Evolutionary conservation across 2,797 vertebrate species (phyloP), one percentile per base, ranked within the genome.

Genomic region (Neosalanx taihuensis): DNA sequence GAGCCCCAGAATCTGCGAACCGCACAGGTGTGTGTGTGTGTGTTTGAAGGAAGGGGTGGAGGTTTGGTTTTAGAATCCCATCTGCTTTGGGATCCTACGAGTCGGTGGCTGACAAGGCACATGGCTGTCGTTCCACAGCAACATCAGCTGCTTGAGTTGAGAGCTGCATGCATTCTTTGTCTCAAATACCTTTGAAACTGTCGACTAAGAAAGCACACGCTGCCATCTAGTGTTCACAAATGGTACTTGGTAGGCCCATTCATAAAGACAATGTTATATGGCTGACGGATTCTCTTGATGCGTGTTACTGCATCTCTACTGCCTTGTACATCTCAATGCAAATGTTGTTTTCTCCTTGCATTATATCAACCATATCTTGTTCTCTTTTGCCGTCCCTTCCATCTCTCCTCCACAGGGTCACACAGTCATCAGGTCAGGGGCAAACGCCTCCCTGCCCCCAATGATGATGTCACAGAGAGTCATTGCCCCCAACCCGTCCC

Each of bases 401-500:
- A 7, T 6, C 53, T 18, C 7, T 35, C n/a, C 61, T 53, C 0
- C 0, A 0, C 83, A 95, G 94, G 93, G 93, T 79, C 95, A 96
- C 86, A 94, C 93, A 3, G 95, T 96, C 81, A 96, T 96, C 78
- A 87, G 94, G 79, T 94, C 94, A 0, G 93, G 93, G 20, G 83
- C 90, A 62, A 95, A 88, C 69, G 86, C 93, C 6, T 85, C 92
- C 0, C 90, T 95, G 78, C 93, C 94, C 35, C 94, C 93, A 26
- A 94, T 95, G 94, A 77, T 96, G 73, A 94, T 95, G 93, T 96
- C 95, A 3, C 95, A 95, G 75, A 90, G 95, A 9, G 94, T 95
- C 71, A 94, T 95, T 6, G 94, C 94, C 18, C 94, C 94, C 1
- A 95, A 94, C 84, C 95, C 95, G 6, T 90, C 93, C 6, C 94